Conservation (phyloP, 2,888 invertebrate genomes). For the Rhagium mordax region DNA sequence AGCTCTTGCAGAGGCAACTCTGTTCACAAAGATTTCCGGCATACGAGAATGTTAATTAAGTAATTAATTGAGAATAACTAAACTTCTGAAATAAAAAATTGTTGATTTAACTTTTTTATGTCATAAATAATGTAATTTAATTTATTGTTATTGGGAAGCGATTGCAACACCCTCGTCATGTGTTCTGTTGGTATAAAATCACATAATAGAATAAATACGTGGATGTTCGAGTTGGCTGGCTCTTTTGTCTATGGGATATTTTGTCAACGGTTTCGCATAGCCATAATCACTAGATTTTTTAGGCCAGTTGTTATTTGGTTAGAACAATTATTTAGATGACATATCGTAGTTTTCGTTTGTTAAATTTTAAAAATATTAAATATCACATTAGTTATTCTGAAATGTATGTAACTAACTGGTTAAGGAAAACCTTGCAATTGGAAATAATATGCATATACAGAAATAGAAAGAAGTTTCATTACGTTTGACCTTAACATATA, state of each 20-base stretch:
- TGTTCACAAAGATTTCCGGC: too few relatives aligned
- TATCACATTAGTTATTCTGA: background rate
- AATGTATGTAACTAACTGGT: slow-evolving; percentile 2
- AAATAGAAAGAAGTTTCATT: background rate
- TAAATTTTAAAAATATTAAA: background rate
- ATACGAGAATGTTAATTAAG: too few relatives aligned
- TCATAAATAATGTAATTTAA: too few relatives aligned
- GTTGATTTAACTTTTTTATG: too few relatives aligned
- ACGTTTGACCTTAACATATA: slow-evolving; percentile 14
- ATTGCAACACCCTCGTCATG: background rate
- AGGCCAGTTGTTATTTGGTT: background rate
- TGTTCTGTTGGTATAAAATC: background rate
- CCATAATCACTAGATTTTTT: background rate
- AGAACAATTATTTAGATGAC: background rate
- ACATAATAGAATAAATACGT: background rate
- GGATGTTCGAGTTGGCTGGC: background rate
- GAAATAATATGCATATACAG: background rate
- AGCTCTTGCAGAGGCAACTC: too few relatives aligned
- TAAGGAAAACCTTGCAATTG: slow-evolving; percentile 9
- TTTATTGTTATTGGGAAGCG: too few relatives aligned
- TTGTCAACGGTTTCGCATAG: background rate
- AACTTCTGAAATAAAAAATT: too few relatives aligned
- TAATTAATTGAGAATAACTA: too few relatives aligned
- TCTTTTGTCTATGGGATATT: background rate
- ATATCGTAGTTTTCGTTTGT: background rate